Evolutionary conservation across 2,888 invertebrate genomes (phyloP).

Genomic region (Rhingia campestris): DNA sequence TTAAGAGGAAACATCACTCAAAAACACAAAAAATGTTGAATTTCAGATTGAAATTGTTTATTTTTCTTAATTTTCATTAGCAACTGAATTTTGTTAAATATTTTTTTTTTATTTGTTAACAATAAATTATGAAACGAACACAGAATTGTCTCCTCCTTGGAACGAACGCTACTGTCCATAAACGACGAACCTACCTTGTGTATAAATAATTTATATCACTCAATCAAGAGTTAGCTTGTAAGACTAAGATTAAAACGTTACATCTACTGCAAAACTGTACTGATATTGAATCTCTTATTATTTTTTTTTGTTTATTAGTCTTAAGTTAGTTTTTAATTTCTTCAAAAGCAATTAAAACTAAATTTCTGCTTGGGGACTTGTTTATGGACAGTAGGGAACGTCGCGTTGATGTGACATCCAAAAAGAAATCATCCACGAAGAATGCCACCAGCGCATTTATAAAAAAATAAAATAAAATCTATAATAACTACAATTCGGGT

Average conservation of each 20-base stretch:
- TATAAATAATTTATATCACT: constrained; percentile 47
- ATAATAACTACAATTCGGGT: constrained; percentile 84
- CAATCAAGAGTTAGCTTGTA: constrained; percentile 15
- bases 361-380: constrained; percentile 43
- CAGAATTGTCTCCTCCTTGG: not conserved
- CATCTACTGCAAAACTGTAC: constrained; percentile 62
- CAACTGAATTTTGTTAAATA: constrained; percentile 53
- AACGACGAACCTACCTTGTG: constrained; percentile 53
- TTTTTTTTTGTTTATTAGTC: constrained; percentile 53
- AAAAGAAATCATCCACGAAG: constrained; percentile 83
- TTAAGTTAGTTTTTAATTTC: constrained; percentile 27
- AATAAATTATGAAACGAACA: constrained; percentile 52
- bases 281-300: constrained; percentile 73
- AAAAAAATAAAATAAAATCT: constrained; percentile 1
- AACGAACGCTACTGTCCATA: constrained; percentile 48
- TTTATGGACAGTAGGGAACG: constrained; percentile 56
- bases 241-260: constrained; percentile 29
- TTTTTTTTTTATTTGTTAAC: constrained; percentile 37
- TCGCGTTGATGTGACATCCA: not conserved
- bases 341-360: constrained; percentile 31
- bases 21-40: constrained; percentile 5
- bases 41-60: constrained; percentile 37
- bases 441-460: not conserved
- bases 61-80: constrained; percentile 36
- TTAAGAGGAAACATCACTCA: not conserved